Evolutionary conservation across 2,888 invertebrate genomes (phyloP).

Genomic region (Ichneumoninae sp.): DNA sequence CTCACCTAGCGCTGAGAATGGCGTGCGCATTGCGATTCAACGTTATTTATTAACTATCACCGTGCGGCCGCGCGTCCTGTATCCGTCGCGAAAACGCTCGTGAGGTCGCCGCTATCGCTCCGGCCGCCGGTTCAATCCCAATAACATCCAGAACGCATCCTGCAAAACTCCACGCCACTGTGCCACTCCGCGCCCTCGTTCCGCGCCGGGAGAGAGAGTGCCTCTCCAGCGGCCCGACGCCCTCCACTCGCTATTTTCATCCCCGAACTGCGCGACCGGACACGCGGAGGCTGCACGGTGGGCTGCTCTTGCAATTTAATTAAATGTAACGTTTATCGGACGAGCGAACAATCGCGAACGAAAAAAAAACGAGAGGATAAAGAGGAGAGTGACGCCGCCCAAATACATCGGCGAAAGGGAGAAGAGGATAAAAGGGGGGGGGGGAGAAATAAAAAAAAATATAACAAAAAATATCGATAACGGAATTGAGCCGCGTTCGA

Average conservation of each 20-base stretch:
- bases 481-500: conserved; percentile 58
- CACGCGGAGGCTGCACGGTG: conserved; percentile 11
- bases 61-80: conserved; percentile 14
- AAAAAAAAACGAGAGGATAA: neutral
- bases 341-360: conserved; percentile 49
- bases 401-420: neutral
- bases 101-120: neutral
- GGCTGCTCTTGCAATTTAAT: conserved; percentile 60
- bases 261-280: conserved; percentile 22
- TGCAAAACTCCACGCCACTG: neutral
- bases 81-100: conserved; percentile 36
- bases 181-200: neutral
- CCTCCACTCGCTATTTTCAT: conserved; percentile 32
- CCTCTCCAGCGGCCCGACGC: conserved; percentile 13
- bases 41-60: conserved; percentile 51
- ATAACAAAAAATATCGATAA: conserved; percentile 46
- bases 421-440: neutral
- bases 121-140: neutral
- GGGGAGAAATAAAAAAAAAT: neutral
- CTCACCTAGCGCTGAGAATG: conserved; percentile 26
- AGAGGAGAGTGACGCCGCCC: neutral
- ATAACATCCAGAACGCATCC: conserved; percentile 17
- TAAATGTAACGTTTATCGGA: conserved; percentile 66
- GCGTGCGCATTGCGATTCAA: conserved; percentile 46
- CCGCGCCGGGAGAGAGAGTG: neutral